Evolutionary conservation across 2,797 vertebrate genomes (phyloP).

Genomic region (Chrysolophus pictus): DNA sequence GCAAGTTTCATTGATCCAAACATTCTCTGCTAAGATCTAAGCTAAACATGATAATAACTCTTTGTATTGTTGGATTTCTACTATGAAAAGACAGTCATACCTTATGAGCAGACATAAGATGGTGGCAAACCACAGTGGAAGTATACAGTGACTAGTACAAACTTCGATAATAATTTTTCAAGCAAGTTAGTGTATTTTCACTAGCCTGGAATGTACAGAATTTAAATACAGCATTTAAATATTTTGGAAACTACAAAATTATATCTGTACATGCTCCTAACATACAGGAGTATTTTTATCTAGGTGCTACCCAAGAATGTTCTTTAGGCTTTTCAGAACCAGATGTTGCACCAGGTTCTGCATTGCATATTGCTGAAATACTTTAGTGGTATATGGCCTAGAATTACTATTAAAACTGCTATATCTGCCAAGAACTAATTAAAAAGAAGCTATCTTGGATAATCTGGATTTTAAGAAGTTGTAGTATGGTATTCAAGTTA

Average conservation of each 20-base stretch:
- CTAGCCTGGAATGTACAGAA: not conserved
- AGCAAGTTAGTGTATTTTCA: not conserved
- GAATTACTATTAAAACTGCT: slow-evolving; percentile 29
- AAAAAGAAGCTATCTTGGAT: slow-evolving; percentile 46
- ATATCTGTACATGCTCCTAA: not conserved
- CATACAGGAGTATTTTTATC: not conserved
- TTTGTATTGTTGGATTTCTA: not conserved
- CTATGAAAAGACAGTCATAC: not conserved
- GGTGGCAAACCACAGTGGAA: not conserved
- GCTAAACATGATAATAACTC: slow-evolving; percentile 40
- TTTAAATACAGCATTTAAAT: not conserved
- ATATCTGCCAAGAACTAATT: slow-evolving; percentile 70
- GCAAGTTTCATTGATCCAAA: slow-evolving; percentile 59
- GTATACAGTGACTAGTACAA: not conserved
- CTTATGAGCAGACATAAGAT: not conserved
- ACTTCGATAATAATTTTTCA: not conserved
- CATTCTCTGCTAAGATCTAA: slow-evolving; percentile 41
- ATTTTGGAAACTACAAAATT: not conserved
- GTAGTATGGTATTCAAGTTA: slow-evolving; percentile 20
- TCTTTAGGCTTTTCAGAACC: not conserved
- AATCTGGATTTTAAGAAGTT: slow-evolving; percentile 15
- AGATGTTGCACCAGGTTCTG: slow-evolving; percentile 31
- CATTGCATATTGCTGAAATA: slow-evolving; percentile 12
- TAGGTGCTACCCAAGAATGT: not conserved
- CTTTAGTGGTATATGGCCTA: slow-evolving; percentile 28